Evolutionary conservation across 2,888 invertebrate species (phyloP).

Genomic region (Rapana venosa): DNA sequence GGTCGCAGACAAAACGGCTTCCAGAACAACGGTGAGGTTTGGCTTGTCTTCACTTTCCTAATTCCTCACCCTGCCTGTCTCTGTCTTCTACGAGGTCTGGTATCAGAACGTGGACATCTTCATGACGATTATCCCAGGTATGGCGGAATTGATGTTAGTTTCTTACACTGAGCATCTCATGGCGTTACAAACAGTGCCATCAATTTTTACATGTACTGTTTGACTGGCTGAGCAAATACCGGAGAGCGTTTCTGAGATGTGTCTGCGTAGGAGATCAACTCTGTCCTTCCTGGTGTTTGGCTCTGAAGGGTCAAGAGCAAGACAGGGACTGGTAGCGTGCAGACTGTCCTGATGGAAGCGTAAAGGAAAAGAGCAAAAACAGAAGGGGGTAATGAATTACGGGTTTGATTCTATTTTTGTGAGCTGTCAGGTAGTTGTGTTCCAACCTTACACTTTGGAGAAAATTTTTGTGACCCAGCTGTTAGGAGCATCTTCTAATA

Average conservation of each 20-base stretch:
- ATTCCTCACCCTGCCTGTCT: conserved; percentile 8
- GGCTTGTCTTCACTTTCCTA: background rate
- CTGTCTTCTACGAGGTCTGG: background rate
- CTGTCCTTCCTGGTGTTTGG: background rate
- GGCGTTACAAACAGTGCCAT: background rate
- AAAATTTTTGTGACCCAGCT: no score
- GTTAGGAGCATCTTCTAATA: no score
- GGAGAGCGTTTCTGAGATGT: background rate
- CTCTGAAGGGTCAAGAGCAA: no score
- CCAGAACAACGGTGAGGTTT: conserved; percentile 1
- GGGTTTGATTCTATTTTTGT: no score
- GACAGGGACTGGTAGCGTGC: no score
- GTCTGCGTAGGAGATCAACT: background rate
- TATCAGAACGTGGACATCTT: background rate
- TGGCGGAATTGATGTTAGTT: background rate
- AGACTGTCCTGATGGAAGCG: no score
- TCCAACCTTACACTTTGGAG: no score
- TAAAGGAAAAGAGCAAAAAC: no score
- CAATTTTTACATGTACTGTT: conserved; percentile 1
- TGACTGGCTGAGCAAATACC: background rate
- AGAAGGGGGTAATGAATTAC: no score
- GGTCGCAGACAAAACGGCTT: background rate
- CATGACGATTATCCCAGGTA: background rate
- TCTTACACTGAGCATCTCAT: background rate
- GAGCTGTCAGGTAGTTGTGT: no score